Base-by-base conservation (phyloP, 2,888 invertebrate species). In the Alentia gelatinosa region DNA sequence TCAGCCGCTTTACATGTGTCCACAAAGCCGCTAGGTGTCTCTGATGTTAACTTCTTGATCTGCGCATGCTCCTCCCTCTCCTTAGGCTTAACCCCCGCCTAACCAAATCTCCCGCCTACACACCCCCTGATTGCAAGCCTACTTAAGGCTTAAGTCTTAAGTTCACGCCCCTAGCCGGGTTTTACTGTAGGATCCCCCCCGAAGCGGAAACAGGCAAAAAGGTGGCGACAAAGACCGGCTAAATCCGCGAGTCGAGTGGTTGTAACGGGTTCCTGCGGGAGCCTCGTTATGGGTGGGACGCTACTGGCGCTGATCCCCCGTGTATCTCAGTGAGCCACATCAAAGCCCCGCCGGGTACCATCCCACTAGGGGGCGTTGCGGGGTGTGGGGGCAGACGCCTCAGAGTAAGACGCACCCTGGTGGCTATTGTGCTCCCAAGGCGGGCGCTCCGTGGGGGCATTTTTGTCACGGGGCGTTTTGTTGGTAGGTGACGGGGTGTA, bases 31-130 rank as follows among this genome's bases (percentile, higher is more conserved):
- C 68, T n/a, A 68, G n/a, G 12, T 30, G 68, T 68, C 68, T 68
- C 30, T 68, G 68, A 68, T 68, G 30, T 68, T 68, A 68, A 68
- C 68, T 68, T 68, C 33, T 68, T 68, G 68, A 68, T 68, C 68
- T 26, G 30, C 30, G 30, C 33, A 30, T 30, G 15, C 4, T 30
- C 68, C 68, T 30, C 33, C 68, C 68, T 12, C 47, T 30, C 68
- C 68, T 68, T 30, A 68, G 12, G 12, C 68, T 26, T 30, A 19
- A 19, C 12, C 30, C 68, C 30, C 26, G 12, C 68, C 5, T 68
- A 30, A 68, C 68, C 30, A 68, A 68, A 68, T 12, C 68, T 68
- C 68, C 30, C 68, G n/a, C 15, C 4, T 68, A 30, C 5, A 68
- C 30, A 30, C 30, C 26, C 12, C 68, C n/a, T n/a, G n/a, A n/a